Evolutionary conservation across 30 jellyfish, hydroid and myxozoan genomes (phyloP).

Genomic region (Sanderia malayensis): DNA sequence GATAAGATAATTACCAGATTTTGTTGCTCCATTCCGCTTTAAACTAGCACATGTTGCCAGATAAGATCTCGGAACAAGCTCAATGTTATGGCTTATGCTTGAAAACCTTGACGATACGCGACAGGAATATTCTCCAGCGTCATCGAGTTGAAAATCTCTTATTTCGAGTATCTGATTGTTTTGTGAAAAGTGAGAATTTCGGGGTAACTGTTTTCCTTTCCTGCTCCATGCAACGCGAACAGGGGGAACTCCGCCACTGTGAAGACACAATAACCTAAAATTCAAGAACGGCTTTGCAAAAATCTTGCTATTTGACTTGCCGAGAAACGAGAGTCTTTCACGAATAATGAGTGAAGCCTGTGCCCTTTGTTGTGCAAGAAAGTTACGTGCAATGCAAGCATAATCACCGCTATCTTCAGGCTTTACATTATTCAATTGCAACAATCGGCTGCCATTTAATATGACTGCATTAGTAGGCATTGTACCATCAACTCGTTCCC

Average conservation of each 20-base stretch:
- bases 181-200: not conserved
- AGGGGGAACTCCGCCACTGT: slow-evolving; percentile 25
- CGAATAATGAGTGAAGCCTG: not conserved
- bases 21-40: not conserved
- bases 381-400: not conserved
- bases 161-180: not conserved
- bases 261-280: not conserved
- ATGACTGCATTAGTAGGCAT: not conserved
- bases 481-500: slow-evolving; percentile 14
- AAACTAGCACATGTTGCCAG: slow-evolving; percentile 2
- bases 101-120: not conserved
- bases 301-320: not conserved
- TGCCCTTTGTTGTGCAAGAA: slow-evolving; percentile 2
- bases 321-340: slow-evolving; percentile 4
- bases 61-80: not conserved
- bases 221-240: not conserved
- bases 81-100: not conserved
- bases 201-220: not conserved
- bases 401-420: slow-evolving; percentile 3
- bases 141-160: not conserved
- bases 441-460: not conserved
- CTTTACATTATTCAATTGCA: not conserved
- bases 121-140: slow-evolving; percentile 12
- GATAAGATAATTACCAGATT: slow-evolving; percentile 9
- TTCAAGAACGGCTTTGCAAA: not conserved